Conservation (phyloP, 2,888 invertebrate genomes). For the Cephus rjabovi region DNA sequence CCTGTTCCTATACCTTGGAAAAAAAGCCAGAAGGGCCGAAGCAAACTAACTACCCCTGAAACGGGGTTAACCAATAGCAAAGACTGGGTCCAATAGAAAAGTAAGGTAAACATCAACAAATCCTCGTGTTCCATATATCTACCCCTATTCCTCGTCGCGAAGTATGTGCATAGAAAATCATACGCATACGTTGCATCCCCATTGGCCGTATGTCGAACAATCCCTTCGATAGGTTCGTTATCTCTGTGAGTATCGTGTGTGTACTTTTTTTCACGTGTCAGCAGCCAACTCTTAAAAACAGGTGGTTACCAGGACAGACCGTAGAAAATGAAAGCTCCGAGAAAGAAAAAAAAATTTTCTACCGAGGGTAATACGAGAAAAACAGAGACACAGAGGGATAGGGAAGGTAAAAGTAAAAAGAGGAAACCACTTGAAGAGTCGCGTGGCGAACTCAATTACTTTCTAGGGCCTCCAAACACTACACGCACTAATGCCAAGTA, state of each 20-base stretch:
- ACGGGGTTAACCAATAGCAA: background rate
- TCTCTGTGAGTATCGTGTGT: background rate
- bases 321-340: background rate
- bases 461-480: constrained; percentile 55
- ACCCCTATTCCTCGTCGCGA: background rate
- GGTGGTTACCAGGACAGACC: constrained; percentile 57
- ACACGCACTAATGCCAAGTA: constrained; percentile 7
- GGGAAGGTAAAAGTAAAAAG: constrained; percentile 26
- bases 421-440: constrained; percentile 63
- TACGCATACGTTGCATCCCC: constrained; percentile 25
- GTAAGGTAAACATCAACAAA: background rate
- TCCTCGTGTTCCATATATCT: background rate
- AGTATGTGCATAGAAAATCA: background rate
- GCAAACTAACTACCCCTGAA: background rate
- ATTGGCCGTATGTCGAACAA: constrained; percentile 59
- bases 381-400: constrained; percentile 38
- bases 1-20: background rate
- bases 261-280: constrained; percentile 10
- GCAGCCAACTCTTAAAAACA: constrained; percentile 53
- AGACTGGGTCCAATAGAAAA: background rate
- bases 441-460: constrained; percentile 66
- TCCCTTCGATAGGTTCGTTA: constrained; percentile 29
- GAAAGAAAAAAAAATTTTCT: background rate
- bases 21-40: background rate
- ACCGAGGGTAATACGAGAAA: constrained; percentile 23